phyloP scores from a whole-genome alignment of 2,888 invertebrate species.

The Drosophila borborema region DNA sequence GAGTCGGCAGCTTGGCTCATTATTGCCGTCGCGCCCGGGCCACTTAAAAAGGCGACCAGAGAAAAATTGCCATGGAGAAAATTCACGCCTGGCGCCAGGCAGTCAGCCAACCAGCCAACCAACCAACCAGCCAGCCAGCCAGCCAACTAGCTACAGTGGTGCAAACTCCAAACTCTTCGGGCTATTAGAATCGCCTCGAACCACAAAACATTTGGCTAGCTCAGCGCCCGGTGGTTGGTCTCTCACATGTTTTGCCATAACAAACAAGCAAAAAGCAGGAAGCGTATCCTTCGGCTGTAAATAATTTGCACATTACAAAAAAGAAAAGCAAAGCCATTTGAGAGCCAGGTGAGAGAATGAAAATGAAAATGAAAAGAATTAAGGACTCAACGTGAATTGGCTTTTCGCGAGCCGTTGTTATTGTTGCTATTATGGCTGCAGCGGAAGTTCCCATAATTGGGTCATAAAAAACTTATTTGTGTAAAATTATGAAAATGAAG shows the following conservation, averaged over 20 bases:
- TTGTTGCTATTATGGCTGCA: conserved; percentile 29
- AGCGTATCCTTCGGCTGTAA: conserved; percentile 36
- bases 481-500: conserved; percentile 78
- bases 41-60: conserved; percentile 65
- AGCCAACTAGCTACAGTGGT: conserved; percentile 5
- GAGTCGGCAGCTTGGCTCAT: conserved; percentile 40
- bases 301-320: conserved; percentile 67
- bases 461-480: conserved; percentile 80
- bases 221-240: conserved; percentile 14
- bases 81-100: conserved; percentile 78
- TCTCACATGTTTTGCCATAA: conserved; percentile 58
- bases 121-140: background rate
- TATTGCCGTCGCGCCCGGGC: conserved; percentile 73
- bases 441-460: conserved; percentile 66
- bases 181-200: conserved; percentile 47
- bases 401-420: conserved; percentile 13
- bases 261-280: conserved; percentile 59
- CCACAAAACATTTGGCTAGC: conserved; percentile 7
- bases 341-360: conserved; percentile 59
- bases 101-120: conserved; percentile 42
- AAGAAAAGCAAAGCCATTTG: background rate
- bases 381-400: conserved; percentile 46
- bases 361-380: conserved; percentile 57
- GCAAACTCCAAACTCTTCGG: conserved; percentile 16
- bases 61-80: conserved; percentile 69